Percentiles rank a stretch among this genome's conserved stretches.
phyloP scores from a whole-genome alignment of 2,797 vertebrate genomes.

The Menidia menidia region DNA sequence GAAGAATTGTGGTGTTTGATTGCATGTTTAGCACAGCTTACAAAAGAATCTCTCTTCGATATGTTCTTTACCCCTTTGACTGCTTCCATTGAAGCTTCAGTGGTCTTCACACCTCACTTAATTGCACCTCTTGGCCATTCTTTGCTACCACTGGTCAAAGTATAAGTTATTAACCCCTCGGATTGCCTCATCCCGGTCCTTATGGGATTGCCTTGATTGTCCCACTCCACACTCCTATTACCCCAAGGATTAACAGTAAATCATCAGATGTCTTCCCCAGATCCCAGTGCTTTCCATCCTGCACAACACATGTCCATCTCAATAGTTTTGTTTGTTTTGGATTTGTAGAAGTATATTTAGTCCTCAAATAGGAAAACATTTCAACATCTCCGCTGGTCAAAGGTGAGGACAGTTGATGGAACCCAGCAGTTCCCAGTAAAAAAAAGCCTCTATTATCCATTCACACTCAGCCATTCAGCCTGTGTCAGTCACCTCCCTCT shows the following conservation, averaged over 20 bases:
- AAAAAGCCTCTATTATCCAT: slow-evolving; percentile 32
- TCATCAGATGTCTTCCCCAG: slow-evolving; percentile 25
- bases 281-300: slow-evolving; percentile 14
- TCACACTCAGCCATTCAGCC: slow-evolving; percentile 26
- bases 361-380: slow-evolving; percentile 57
- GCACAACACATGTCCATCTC: slow-evolving; percentile 37
- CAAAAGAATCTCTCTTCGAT: slow-evolving; percentile 25
- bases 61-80: slow-evolving; percentile 19
- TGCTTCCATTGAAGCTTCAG: slow-evolving; percentile 25
- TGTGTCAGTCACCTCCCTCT: slow-evolving; percentile 47
- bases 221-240: slow-evolving; percentile 19
- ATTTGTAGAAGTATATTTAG: slow-evolving; percentile 23
- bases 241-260: slow-evolving; percentile 58
- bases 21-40: slow-evolving; percentile 17
- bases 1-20: slow-evolving; percentile 18
- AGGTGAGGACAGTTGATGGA: slow-evolving; percentile 42
- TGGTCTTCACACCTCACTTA: slow-evolving; percentile 14
- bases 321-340: slow-evolving; percentile 40
- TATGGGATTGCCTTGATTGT: slow-evolving; percentile 40
- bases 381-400: slow-evolving; percentile 42
- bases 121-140: slow-evolving; percentile 42
- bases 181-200: slow-evolving; percentile 25
- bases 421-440: slow-evolving; percentile 36
- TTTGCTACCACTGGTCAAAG: slow-evolving; percentile 28
- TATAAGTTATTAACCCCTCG: slow-evolving; percentile 42